A percentile compares a stretch with the other conserved stretches of the same genome.
Conservation (phyloP, 2,113 vertebrate species). For the Podarcis muralis region DNA sequence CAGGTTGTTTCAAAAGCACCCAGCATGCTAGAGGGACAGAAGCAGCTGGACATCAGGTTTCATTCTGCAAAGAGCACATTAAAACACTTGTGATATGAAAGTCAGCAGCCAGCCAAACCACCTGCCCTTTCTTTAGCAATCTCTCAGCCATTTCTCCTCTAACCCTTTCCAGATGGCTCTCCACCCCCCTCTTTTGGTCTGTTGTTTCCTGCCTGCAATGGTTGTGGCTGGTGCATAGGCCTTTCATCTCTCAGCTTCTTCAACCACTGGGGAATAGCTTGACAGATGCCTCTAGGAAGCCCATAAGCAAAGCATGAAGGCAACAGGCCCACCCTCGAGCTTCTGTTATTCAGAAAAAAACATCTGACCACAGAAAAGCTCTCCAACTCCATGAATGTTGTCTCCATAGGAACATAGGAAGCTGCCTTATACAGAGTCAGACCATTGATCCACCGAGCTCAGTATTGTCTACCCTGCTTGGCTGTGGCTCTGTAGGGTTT, state of each 20-base stretch:
- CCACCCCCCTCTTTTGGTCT: too few relatives aligned
- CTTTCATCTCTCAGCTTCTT: background rate
- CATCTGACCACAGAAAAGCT: too few relatives aligned
- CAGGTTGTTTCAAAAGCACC: background rate
- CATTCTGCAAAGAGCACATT: background rate
- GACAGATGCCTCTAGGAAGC: background rate
- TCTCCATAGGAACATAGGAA: too few relatives aligned
- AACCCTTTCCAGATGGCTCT: background rate
- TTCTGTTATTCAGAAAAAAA: too few relatives aligned
- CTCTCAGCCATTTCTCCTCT: background rate
- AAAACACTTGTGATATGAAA: background rate
- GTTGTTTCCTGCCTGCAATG: background rate
- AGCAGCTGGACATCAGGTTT: background rate
- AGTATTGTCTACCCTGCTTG: too few relatives aligned
- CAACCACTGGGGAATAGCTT: background rate
- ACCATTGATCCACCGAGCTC: too few relatives aligned
- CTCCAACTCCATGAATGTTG: too few relatives aligned
- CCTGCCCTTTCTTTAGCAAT: background rate
- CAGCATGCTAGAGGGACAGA: background rate
- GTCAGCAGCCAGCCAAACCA: background rate
- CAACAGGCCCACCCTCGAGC: too few relatives aligned
- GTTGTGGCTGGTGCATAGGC: background rate
- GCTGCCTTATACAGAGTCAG: too few relatives aligned
- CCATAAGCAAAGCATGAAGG: background rate
- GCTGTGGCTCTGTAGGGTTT: too few relatives aligned